Percentiles rank a stretch among this genome's conserved stretches.
phyloP scores from a whole-genome alignment of 2,888 invertebrate species.

The Girardia tigrina region DNA sequence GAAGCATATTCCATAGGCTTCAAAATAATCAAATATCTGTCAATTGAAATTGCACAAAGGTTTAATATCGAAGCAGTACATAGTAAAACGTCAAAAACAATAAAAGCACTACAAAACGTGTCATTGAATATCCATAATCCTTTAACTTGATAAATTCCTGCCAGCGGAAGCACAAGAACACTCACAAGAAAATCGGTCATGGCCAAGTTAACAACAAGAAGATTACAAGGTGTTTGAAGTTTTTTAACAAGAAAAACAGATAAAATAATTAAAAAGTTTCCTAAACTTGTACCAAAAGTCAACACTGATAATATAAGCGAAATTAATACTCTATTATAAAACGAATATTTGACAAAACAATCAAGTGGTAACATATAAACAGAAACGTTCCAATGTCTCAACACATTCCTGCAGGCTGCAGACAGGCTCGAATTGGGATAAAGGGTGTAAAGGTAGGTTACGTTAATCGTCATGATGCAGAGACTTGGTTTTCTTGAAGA shows the following conservation, averaged over 20 bases:
- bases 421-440: neutral
- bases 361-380: neutral
- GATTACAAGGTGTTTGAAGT: constrained; percentile 50
- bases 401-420: neutral
- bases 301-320: constrained; percentile 42
- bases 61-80: constrained; percentile 55
- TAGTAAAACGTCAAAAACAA: constrained; percentile 53
- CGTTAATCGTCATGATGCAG: neutral
- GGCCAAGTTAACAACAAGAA: constrained; percentile 52
- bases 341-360: constrained; percentile 35
- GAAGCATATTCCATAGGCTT: constrained; percentile 86
- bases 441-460: neutral
- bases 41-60: constrained; percentile 54
- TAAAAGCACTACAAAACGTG: constrained; percentile 53
- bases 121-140: constrained; percentile 46
- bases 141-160: constrained; percentile 48
- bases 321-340: constrained; percentile 39
- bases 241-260: constrained; percentile 54
- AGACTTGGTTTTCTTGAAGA: too few species aligned
- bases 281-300: constrained; percentile 52
- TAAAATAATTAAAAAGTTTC: constrained; percentile 53
- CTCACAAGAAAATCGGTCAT: constrained; percentile 54
- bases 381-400: neutral
- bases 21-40: constrained; percentile 53
- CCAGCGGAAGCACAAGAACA: constrained; percentile 54